Base-by-base conservation (phyloP, 2,113 vertebrate species). In the Hyla sarda region DNA sequence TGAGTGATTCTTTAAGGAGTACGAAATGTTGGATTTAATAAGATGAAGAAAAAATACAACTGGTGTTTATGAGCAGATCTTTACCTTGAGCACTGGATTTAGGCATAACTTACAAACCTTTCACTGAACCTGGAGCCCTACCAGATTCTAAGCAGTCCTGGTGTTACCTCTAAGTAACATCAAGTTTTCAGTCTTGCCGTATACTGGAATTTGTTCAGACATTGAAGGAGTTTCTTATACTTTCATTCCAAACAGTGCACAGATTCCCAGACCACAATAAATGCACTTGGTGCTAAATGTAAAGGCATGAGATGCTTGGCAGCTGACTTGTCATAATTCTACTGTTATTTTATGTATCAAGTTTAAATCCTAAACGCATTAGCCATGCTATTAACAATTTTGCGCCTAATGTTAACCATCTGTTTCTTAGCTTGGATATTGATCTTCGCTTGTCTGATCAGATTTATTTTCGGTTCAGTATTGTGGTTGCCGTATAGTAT, bases 381-480 rank as follows among this genome's bases (percentile, higher is more conserved):
- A 79, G 47, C 52, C 19, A n/a, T n/a, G 76, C 76, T 37, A 79
- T 79, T 81, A 81, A 81, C 56, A 81, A 65, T 65, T 56, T 30
- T 62, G 65, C 56, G 41, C 56, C 58, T 81, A 81, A 81, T 47
- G 37, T 65, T 65, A 37, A 65, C 34, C 58, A 81, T 81, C 56
- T 81, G 78, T 62, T 65, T 79, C 56, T 60, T 14, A 65, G 14
- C 23, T 17, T 37, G 58, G 17, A 81, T 81, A 30, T 81, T 41
- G 77, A 25, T 21, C 48, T 62, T 62, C 9, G 2, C 54, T 48
- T 62, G 75, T 77, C 25, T 23, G 75, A 34, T 58, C 58, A 77
- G 17, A 37, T 79, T 32, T 56, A 34, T 10, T 58, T 3, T 23
- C 2, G 13, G 17, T 21, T 52, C 48, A 77, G 16, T 19, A 16